phyloP scores from a whole-genome alignment of 2,888 invertebrate species.

The Polyommatus iphigenia region DNA sequence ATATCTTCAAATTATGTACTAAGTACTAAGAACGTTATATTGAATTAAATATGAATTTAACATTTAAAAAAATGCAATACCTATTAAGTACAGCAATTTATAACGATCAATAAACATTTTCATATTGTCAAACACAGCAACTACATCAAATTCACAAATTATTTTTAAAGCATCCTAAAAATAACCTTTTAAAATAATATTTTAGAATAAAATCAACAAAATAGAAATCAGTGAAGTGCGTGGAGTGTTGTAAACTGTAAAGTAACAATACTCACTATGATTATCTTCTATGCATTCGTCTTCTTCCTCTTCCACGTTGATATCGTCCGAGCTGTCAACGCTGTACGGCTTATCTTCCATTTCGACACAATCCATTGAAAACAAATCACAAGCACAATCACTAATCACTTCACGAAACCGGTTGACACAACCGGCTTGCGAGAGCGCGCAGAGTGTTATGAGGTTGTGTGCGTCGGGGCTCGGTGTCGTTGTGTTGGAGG shows the following conservation, averaged over 20 bases:
- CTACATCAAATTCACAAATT: too few species aligned
- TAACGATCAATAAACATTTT: too few species aligned
- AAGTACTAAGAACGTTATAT: too few species aligned
- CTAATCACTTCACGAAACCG: slow-evolving; percentile 70
- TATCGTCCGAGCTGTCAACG: slow-evolving; percentile 77
- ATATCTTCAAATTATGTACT: too few species aligned
- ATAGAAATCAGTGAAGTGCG: slow-evolving; percentile 33
- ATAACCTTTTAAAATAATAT: not conserved
- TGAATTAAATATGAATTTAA: too few species aligned
- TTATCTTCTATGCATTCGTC: slow-evolving; percentile 67
- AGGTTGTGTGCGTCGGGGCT: slow-evolving; percentile 74
- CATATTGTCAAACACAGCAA: too few species aligned
- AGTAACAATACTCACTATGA: slow-evolving; percentile 60
- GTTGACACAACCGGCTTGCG: slow-evolving; percentile 76
- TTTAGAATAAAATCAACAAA: slow-evolving; percentile 33
- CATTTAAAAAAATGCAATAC: too few species aligned
- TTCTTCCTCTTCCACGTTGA: slow-evolving; percentile 74
- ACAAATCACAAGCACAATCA: slow-evolving; percentile 62
- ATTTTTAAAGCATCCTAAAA: too few species aligned
- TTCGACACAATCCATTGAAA: slow-evolving; percentile 67
- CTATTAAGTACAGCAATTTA: too few species aligned
- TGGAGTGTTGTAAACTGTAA: not conserved
- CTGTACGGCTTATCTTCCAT: slow-evolving; percentile 77
- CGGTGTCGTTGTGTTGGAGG: slow-evolving; percentile 52
- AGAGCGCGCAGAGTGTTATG: slow-evolving; percentile 77